phyloP scores from a whole-genome alignment of 1,140 invertebrate genomes.

The Bombus superbus region DNA sequence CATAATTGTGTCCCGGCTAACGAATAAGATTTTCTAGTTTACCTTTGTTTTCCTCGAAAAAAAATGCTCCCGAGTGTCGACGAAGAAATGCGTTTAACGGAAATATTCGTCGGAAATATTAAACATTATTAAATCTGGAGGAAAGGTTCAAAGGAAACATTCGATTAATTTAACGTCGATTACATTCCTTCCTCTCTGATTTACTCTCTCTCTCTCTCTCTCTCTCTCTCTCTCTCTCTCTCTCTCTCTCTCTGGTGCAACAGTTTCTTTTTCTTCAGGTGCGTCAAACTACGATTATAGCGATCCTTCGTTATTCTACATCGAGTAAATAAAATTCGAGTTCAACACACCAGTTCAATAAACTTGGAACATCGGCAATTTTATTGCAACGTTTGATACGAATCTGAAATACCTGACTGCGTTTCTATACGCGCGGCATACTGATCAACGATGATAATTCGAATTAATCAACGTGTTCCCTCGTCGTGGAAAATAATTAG shows the following conservation, averaged over 20 bases:
- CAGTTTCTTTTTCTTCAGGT: not conserved
- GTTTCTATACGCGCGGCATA: not conserved
- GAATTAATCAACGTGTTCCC: not conserved
- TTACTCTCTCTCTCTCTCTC: too few relatives aligned
- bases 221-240: too few relatives aligned
- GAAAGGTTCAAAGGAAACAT: not conserved
- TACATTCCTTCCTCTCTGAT: not conserved
- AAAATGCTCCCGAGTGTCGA: not conserved
- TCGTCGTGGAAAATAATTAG: not conserved
- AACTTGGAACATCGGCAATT: not conserved
- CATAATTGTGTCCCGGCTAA: not conserved
- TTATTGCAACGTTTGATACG: not conserved
- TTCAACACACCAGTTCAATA: not conserved
- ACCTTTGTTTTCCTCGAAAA: not conserved
- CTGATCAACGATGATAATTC: too few relatives aligned
- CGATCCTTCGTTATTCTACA: too few relatives aligned
- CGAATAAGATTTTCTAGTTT: slow-evolving; percentile 8
- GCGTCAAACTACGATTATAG: not conserved
- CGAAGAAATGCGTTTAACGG: not conserved
- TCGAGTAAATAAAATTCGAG: too few relatives aligned
- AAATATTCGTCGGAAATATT: not conserved
- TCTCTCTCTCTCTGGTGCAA: too few relatives aligned
- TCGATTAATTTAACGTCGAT: slow-evolving; percentile 35
- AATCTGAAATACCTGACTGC: not conserved
- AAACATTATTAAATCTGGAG: not conserved